These are phyloP conservation scores for Lasiurus cinereus DNA, from an alignment of 2,113 vertebrate genomes.

Conservation along the genomic window DNA sequence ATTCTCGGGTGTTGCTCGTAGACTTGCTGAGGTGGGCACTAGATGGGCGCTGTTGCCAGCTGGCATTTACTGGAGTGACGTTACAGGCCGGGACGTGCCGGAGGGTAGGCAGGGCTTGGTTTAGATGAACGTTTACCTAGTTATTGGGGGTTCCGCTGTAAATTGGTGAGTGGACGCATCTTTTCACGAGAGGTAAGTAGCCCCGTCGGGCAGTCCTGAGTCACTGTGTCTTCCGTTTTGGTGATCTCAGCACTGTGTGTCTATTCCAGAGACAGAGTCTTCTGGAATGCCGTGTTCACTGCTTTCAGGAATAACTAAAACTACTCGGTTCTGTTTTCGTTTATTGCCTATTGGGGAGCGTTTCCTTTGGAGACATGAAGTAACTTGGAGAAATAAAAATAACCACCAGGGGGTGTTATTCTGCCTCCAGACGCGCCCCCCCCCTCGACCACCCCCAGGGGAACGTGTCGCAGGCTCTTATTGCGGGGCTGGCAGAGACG, in stretches of 20 bases:
- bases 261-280: background rate
- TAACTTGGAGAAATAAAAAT: conserved; percentile 29
- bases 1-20: background rate
- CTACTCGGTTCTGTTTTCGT: background rate
- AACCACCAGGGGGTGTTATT: background rate
- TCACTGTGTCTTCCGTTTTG: background rate
- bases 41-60: background rate
- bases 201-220: background rate
- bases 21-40: background rate
- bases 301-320: background rate
- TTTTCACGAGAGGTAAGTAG: background rate
- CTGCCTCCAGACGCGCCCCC: background rate
- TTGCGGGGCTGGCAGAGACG: background rate
- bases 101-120: background rate
- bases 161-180: background rate
- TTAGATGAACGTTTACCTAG: background rate
- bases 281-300: background rate
- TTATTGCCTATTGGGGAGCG: background rate
- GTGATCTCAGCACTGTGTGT: background rate
- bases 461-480: background rate
- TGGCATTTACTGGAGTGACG: background rate
- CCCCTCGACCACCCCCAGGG: background rate
- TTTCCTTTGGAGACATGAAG: background rate
- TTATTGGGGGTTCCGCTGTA: background rate
- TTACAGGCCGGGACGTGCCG: background rate